Evolutionary conservation across 2,888 invertebrate species (phyloP).

Genomic region (Drosophila eohydei): DNA sequence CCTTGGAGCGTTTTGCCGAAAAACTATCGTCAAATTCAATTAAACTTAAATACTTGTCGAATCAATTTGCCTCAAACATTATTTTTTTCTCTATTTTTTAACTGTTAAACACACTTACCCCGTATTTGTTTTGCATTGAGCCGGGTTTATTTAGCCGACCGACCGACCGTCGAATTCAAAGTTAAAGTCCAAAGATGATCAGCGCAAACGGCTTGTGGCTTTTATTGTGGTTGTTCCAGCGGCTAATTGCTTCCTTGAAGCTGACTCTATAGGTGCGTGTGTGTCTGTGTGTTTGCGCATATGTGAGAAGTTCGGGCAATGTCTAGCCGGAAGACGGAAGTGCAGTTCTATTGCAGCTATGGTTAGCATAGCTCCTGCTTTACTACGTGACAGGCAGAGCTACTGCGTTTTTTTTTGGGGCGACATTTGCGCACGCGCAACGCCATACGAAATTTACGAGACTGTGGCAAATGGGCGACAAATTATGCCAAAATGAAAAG

Average conservation of each 20-base stretch:
- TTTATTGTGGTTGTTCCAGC: slow-evolving; percentile 41
- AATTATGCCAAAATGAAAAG: slow-evolving; percentile 75
- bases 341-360: slow-evolving; percentile 7
- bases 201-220: slow-evolving; percentile 46
- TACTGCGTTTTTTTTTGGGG: slow-evolving; percentile 12
- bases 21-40: slow-evolving; percentile 73
- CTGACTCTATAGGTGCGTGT: slow-evolving; percentile 7
- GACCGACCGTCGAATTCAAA: slow-evolving; percentile 38
- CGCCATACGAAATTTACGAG: slow-evolving; percentile 60
- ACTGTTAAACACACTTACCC: slow-evolving; percentile 49
- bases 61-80: slow-evolving; percentile 65
- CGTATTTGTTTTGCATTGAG: slow-evolving; percentile 78
- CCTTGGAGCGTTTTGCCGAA: slow-evolving; percentile 74
- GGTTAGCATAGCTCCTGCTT: slow-evolving; percentile 1
- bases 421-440: slow-evolving; percentile 74
- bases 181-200: slow-evolving; percentile 44
- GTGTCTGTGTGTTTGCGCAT: slow-evolving; percentile 25
- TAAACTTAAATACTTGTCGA: slow-evolving; percentile 78
- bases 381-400: slow-evolving; percentile 30
- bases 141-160: slow-evolving; percentile 63
- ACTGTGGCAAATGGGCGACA: slow-evolving; percentile 74
- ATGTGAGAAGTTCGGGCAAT: neutral
- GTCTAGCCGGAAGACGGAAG: slow-evolving; percentile 12
- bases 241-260: slow-evolving; percentile 69
- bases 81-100: slow-evolving; percentile 27